These are phyloP conservation scores for Peromyscus melanophrys DNA, from an alignment of 2,797 vertebrate species.

Conservation along the genomic window DNA sequence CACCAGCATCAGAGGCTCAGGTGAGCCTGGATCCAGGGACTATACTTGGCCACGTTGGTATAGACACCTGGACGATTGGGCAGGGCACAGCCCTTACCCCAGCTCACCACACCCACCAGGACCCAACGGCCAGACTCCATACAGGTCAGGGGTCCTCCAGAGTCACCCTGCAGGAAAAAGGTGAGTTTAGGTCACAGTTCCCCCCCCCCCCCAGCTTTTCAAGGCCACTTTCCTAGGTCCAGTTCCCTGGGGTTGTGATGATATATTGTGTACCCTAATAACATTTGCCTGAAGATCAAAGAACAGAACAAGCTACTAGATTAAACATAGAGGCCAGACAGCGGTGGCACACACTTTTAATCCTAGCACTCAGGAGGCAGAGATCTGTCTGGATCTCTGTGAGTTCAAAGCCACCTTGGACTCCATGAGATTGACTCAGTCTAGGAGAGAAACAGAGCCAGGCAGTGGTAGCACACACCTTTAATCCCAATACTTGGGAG, in stretches of 20 bases:
- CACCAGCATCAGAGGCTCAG: constrained; percentile 50
- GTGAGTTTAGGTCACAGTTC: not conserved
- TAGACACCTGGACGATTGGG: constrained; percentile 82
- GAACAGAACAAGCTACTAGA: too few species aligned
- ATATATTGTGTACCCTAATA: too few species aligned
- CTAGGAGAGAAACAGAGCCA: too few species aligned
- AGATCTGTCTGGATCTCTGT: too few species aligned
- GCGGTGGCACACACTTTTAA: too few species aligned
- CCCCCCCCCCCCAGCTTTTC: rapidly evolving
- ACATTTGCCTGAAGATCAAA: too few species aligned
- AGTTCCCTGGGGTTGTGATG: not conserved
- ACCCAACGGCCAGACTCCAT: constrained; percentile 81
- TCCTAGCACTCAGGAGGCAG: too few species aligned
- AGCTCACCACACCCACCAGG: constrained; percentile 85
- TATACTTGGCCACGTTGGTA: constrained; percentile 79
- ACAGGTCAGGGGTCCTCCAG: constrained; percentile 85
- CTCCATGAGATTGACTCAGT: too few species aligned
- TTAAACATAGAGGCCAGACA: too few species aligned
- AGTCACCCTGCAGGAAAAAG: constrained; percentile 84
- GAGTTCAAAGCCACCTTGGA: too few species aligned
- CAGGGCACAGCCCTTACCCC: constrained; percentile 85
- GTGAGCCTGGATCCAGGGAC: constrained; percentile 77
- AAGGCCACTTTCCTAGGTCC: not conserved
- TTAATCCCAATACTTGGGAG: too few species aligned
- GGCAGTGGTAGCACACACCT: too few species aligned